These are phyloP conservation scores for Halcyon badia DNA, from an alignment of 2,797 vertebrate species.

Conservation along the genomic window DNA sequence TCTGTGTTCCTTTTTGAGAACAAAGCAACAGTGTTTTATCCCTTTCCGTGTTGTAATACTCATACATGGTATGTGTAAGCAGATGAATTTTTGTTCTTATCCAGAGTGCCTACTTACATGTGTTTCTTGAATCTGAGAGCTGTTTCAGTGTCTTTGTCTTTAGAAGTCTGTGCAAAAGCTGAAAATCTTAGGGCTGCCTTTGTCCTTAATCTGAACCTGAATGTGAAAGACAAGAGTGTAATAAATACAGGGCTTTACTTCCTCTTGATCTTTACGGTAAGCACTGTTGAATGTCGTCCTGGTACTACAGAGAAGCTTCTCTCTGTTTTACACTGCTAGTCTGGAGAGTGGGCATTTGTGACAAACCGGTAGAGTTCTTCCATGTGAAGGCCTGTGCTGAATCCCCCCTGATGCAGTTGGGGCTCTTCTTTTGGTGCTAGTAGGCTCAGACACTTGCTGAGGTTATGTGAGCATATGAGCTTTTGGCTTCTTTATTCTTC, in stretches of 20 bases:
- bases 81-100: not conserved
- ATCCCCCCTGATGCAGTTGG: fast-evolving
- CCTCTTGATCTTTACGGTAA: not conserved
- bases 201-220: not conserved
- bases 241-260: not conserved
- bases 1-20: not conserved
- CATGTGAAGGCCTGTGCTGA: not conserved
- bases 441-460: not conserved
- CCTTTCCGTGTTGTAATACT: not conserved
- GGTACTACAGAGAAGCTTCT: not conserved
- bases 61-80: not conserved
- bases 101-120: not conserved
- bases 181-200: not conserved
- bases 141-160: not conserved
- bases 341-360: not conserved
- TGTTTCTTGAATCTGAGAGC: not conserved
- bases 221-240: not conserved
- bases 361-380: not conserved
- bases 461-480: not conserved
- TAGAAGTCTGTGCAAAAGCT: not conserved
- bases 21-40: not conserved
- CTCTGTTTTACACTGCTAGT: not conserved
- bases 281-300: not conserved
- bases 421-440: not conserved
- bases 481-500: not conserved